Conservation (phyloP, 2,888 invertebrate genomes). For the Omphaloscelis lunosa region DNA sequence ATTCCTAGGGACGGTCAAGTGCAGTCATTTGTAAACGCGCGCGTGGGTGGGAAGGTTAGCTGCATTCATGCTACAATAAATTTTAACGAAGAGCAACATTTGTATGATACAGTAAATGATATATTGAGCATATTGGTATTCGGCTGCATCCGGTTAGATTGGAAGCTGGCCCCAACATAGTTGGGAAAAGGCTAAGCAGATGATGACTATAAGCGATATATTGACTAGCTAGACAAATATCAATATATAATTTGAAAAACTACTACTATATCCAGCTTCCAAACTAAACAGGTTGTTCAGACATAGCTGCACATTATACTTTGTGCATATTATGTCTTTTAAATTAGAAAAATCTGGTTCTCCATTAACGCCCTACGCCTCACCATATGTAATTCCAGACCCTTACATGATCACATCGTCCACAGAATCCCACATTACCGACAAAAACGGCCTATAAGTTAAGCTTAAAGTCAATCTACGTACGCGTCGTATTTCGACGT, state of each 20-base stretch:
- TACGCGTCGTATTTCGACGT: constrained; percentile 25
- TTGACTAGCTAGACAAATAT: constrained; percentile 16
- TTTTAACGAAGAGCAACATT: constrained; percentile 30
- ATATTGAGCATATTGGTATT: constrained; percentile 22
- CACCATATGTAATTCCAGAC: constrained; percentile 24
- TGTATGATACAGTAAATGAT: constrained; percentile 31
- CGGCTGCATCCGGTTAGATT: too few relatives aligned
- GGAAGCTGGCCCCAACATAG: too few relatives aligned
- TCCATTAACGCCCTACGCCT: not conserved
- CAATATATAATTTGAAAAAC: constrained; percentile 4
- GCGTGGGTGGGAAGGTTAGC: constrained; percentile 66
- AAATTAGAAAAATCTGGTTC: constrained; percentile 24
- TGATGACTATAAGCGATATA: constrained; percentile 31
- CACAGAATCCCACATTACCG: constrained; percentile 23
- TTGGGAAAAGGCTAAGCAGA: too few relatives aligned
- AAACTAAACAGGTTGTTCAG: not conserved
- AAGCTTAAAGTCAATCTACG: constrained; percentile 50
- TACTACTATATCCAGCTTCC: not conserved
- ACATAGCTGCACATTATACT: not conserved
- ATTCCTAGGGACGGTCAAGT: constrained; percentile 70
- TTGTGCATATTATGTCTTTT: not conserved
- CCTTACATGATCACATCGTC: constrained; percentile 23
- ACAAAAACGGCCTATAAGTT: constrained; percentile 49
- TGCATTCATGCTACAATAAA: constrained; percentile 50
- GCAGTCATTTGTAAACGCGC: constrained; percentile 74